A percentile compares a stretch with the other conserved stretches of the same genome.
Conservation (phyloP, 2,888 invertebrate species). For the Melinaea marsaeus region DNA sequence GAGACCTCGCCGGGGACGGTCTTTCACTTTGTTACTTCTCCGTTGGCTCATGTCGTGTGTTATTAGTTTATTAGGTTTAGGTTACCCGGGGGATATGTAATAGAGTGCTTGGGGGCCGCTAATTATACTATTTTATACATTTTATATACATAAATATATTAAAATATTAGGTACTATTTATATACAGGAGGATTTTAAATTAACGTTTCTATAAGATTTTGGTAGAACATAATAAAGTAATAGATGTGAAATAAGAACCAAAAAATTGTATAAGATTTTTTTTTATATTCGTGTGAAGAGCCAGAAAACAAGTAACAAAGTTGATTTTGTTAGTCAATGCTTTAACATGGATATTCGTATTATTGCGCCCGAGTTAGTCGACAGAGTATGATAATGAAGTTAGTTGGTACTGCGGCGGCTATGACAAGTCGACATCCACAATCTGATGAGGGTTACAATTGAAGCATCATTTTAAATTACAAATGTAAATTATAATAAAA, state of each 20-base stretch:
- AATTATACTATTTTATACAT: neutral
- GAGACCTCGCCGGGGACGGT: constrained; percentile 40
- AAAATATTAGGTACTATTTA: neutral
- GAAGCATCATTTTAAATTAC: constrained; percentile 54
- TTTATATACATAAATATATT: neutral
- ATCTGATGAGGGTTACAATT: constrained; percentile 49
- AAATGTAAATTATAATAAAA: constrained; percentile 35
- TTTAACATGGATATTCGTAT: constrained; percentile 45
- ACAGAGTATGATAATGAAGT: constrained; percentile 44
- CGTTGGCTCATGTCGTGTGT: constrained; percentile 26
- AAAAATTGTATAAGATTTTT: constrained; percentile 12
- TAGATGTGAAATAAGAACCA: neutral
- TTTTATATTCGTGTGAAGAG: constrained; percentile 34
- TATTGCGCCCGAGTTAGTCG: constrained; percentile 65
- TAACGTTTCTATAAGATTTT: too few species aligned
- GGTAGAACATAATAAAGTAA: neutral
- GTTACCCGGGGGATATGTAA: neutral
- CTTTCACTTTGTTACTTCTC: constrained; percentile 50
- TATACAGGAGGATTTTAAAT: too few species aligned
- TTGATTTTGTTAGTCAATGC: constrained; percentile 61
- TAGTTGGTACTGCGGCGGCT: constrained; percentile 47
- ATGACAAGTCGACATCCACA: constrained; percentile 52
- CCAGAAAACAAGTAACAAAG: constrained; percentile 67
- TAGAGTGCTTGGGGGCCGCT: neutral
- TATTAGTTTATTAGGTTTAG: constrained; percentile 3